Base-by-base conservation (phyloP, 2,888 invertebrate species). In the Acronicta leporina region DNA sequence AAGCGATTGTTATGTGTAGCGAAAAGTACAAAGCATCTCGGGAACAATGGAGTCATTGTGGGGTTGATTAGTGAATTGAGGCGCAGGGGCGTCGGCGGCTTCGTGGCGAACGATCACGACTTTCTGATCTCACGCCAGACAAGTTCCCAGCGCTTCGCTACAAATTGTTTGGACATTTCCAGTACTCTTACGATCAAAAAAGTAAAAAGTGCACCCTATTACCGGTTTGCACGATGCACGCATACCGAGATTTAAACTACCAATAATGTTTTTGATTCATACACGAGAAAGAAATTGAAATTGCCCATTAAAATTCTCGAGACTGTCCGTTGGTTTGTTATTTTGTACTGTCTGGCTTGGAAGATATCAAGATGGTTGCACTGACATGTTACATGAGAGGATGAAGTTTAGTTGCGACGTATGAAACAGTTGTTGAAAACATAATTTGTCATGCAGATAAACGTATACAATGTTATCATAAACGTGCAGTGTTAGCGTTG, bases 21-120 rank as follows among this genome's bases (percentile, higher is more conserved):
- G 81, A 86, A 86, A 87, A 84, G 79, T 83, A 81, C 81, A 80
- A 84, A 83, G 87, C 86, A 86, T 87, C 79, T 75, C 74, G 69
- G 77, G 82, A 87, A 91, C 90, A 91, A 91, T 91, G 82, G 85
- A 87, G 84, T 86, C 85, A 89, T 91, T 90, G 90, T 91, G 83
- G 81, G 83, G 80, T 86, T 87, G 87, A 90, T 89, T 87, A 88
- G 87, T 83, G 87, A 87, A 88, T 87, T 87, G 87, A 87, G 83
- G 84, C 79, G 79, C 84, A 81, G 83, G 85, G 84, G 82, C 81
- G 82, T 87, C 90, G 90, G 38, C 90, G 90, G 38, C 63, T 49
- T 66, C 68, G 68, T 90, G 91, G 84, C 84, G 77, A 77, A 79
- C 84, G 87, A 87, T 89, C 92, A 91, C 92, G 91, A 92, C 87